Conservation (phyloP, 2,113 vertebrate genomes). For the Nothocercus nigrocapillus region DNA sequence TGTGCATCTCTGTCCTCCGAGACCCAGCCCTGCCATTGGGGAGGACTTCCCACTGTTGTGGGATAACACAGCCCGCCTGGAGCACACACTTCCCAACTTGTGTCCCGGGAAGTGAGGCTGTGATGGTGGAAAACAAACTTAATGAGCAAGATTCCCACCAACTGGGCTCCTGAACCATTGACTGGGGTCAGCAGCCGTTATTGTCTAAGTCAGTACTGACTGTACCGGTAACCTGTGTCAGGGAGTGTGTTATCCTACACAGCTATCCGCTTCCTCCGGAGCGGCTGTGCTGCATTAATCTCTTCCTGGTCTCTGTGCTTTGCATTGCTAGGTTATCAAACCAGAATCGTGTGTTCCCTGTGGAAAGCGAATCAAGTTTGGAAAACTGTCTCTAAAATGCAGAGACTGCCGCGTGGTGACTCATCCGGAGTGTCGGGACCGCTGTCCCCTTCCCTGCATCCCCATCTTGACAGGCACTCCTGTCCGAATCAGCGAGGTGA, state of each 20-base stretch:
- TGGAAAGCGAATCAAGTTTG: slow-evolving; percentile 96
- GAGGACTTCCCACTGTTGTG: neutral
- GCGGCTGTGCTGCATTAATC: neutral
- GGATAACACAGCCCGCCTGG: too few relatives aligned
- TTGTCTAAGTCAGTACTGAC: rapidly evolving
- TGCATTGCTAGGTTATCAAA: slow-evolving; percentile 89
- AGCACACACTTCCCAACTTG: neutral
- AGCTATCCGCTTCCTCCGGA: too few relatives aligned
- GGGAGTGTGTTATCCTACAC: rapidly evolving
- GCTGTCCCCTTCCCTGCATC: slow-evolving; percentile 95
- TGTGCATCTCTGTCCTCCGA: too few relatives aligned
- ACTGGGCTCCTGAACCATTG: neutral
- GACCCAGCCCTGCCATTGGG: neutral
- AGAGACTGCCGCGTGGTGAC: slow-evolving; percentile 91
- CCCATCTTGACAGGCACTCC: slow-evolving; percentile 87
- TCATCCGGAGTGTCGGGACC: slow-evolving; percentile 93
- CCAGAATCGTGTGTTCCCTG: slow-evolving; percentile 97
- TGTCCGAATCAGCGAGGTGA: slow-evolving; percentile 88
- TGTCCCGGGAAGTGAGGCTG: neutral
- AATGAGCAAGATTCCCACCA: neutral
- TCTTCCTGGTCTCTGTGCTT: neutral
- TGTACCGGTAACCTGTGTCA: neutral
- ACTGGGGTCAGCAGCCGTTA: rapidly evolving
- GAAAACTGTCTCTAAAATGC: slow-evolving; percentile 93
- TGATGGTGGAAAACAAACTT: neutral